Evolutionary conservation across 2,888 invertebrate species (phyloP).

Genomic region (Globia sparganii): DNA sequence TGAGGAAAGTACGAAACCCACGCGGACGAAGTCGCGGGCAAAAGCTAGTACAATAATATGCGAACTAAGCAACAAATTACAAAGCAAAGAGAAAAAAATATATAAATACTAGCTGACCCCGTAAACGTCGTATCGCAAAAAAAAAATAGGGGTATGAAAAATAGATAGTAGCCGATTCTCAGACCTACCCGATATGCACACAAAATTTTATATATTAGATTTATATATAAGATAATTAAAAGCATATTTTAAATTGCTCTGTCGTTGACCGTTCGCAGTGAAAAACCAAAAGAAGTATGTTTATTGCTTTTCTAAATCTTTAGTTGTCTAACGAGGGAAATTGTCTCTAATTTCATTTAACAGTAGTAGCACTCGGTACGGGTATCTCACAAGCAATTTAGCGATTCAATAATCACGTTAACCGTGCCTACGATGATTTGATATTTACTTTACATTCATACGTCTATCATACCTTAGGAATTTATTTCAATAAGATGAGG

Average conservation of each 20-base stretch:
- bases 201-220: no score
- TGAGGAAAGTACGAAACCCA: no score
- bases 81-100: no score
- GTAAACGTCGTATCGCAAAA: no score
- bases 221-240: background rate
- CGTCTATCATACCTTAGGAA: background rate
- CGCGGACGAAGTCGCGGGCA: no score
- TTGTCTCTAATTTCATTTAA: constrained; percentile 7
- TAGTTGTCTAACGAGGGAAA: background rate
- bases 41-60: no score
- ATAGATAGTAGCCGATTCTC: no score
- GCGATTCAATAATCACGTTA: background rate
- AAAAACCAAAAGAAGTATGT: constrained; percentile 8
- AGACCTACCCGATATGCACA: no score
- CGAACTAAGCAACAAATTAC: no score
- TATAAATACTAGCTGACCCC: no score
- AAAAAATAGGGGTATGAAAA: no score
- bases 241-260: constrained; percentile 19
- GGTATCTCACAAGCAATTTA: background rate
- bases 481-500: background rate
- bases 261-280: background rate
- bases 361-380: background rate
- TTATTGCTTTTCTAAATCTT: constrained; percentile 29
- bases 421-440: background rate
- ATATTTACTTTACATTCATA: background rate